These are phyloP conservation scores for Harpagoxenus sublaevis DNA, from an alignment of 2,888 invertebrate species.

Conservation along the genomic window DNA sequence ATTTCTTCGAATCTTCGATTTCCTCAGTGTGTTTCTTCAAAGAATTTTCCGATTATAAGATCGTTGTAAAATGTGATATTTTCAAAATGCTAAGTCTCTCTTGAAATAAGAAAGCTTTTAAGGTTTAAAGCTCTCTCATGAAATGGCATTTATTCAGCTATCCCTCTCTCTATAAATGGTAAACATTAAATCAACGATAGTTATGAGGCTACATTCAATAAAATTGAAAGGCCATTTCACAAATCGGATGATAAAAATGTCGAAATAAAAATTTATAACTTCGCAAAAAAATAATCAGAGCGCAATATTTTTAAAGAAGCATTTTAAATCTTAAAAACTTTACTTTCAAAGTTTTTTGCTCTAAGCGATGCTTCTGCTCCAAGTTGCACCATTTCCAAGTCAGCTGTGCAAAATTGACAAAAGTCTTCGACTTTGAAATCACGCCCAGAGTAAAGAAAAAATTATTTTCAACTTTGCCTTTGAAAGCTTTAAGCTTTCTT, in stretches of 20 bases:
- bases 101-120: not conserved
- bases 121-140: not conserved
- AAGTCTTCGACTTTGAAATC: constrained; percentile 15
- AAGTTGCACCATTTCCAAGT: constrained; percentile 4
- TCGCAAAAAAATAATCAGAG: not conserved
- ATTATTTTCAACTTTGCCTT: not conserved
- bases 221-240: not conserved
- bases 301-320: not conserved
- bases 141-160: not conserved
- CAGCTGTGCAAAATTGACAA: constrained; percentile 3
- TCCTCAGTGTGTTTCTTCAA: not conserved
- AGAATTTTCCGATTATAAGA: not conserved
- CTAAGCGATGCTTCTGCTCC: not conserved
- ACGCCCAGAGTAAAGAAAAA: not conserved
- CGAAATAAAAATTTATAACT: not conserved
- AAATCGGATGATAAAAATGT: not conserved
- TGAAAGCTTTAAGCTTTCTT: not conserved
- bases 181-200: not conserved
- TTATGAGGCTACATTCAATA: not conserved
- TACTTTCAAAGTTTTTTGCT: not conserved
- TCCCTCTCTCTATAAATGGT: not conserved
- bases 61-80: not conserved
- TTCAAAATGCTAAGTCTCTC: not conserved
- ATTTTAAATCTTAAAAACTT: not conserved
- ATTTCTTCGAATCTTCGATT: not conserved